Evolutionary conservation across 2,888 invertebrate species (phyloP).

Genomic region (Ophion slaviceki): DNA sequence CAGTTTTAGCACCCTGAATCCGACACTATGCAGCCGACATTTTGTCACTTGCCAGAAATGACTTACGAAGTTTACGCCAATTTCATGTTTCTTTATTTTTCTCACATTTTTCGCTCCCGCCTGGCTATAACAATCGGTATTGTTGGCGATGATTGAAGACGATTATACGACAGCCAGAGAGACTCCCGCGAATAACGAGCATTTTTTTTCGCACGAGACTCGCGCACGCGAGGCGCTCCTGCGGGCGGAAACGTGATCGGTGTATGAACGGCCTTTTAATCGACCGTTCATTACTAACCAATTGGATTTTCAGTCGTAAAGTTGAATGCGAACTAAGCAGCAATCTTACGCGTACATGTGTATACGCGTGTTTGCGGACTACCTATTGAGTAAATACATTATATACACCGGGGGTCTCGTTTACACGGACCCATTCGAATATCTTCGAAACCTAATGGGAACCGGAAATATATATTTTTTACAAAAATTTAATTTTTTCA

Average conservation of each 20-base stretch:
- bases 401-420: too few relatives aligned
- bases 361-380: background rate
- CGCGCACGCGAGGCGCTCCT: conserved; percentile 64
- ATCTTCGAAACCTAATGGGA: too few relatives aligned
- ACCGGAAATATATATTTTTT: too few relatives aligned
- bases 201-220: conserved; percentile 55
- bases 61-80: background rate
- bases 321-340: background rate
- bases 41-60: background rate
- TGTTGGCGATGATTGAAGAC: conserved; percentile 11
- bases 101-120: background rate
- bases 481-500: too few relatives aligned
- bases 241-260: conserved; percentile 70
- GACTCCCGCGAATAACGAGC: conserved; percentile 40
- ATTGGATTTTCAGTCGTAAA: conserved; percentile 25
- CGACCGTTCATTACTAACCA: conserved; percentile 38
- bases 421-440: too few relatives aligned
- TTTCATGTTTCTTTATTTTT: background rate
- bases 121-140: background rate
- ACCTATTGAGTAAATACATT: background rate
- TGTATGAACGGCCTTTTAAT: conserved; percentile 69
- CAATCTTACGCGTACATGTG: background rate
- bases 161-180: background rate
- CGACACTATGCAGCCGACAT: background rate
- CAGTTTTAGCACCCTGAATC: background rate